These are phyloP conservation scores for Sigmodon hispidus DNA, from an alignment of 2,113 vertebrate species.

Conservation along the genomic window DNA sequence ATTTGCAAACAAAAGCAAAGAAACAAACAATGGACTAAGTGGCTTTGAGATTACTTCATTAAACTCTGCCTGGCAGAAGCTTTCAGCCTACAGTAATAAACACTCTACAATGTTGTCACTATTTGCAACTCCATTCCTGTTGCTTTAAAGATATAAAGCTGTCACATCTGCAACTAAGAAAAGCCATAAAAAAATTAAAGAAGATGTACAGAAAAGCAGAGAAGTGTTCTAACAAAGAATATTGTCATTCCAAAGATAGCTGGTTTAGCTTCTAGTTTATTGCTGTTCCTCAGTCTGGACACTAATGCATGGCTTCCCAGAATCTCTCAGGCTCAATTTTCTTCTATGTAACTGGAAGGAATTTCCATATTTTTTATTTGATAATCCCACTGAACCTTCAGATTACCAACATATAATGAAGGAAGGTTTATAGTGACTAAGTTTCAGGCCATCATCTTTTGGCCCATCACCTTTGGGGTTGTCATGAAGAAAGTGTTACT, in stretches of 20 bases:
- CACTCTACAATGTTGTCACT: background rate
- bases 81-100: background rate
- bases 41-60: slow-evolving; percentile 49
- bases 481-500: background rate
- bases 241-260: background rate
- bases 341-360: background rate
- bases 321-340: background rate
- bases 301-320: no score
- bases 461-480: background rate
- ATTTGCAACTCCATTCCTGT: background rate
- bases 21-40: slow-evolving; percentile 44
- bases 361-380: background rate
- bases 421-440: background rate
- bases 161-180: background rate
- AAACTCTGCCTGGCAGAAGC: background rate
- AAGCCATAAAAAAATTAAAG: background rate
- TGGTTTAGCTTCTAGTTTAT: background rate
- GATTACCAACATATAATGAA: background rate
- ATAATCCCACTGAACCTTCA: background rate
- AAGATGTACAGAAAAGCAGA: background rate
- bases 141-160: background rate
- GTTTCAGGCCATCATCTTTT: background rate
- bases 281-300: background rate
- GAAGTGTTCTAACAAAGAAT: background rate
- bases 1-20: slow-evolving; percentile 73